Evolutionary conservation across 2,888 invertebrate species (phyloP).

Genomic region (Drosophila limbata): DNA sequence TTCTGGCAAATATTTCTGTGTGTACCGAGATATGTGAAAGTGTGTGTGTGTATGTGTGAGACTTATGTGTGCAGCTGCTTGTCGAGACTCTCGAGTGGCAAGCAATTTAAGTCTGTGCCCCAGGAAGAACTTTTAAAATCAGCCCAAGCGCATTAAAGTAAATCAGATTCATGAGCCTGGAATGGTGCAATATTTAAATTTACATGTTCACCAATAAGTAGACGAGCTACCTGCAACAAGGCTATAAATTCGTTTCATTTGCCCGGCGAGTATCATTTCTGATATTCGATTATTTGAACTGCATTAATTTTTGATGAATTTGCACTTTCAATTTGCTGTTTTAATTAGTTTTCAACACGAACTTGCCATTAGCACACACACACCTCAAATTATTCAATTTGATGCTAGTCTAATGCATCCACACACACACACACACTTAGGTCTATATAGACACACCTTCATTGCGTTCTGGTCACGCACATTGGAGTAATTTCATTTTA

Average conservation of each 20-base stretch:
- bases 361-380: constrained; percentile 56
- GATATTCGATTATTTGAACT: constrained; percentile 22
- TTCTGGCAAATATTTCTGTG: constrained; percentile 54
- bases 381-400: constrained; percentile 41
- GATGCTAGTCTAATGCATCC: constrained; percentile 33
- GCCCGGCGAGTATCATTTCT: constrained; percentile 7
- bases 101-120: constrained; percentile 2
- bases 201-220: neutral
- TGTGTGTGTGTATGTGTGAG: constrained; percentile 4
- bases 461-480: constrained; percentile 2
- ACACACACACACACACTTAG: neutral
- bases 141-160: constrained; percentile 32
- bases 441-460: neutral
- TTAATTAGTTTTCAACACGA: constrained; percentile 64
- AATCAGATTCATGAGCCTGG: constrained; percentile 20
- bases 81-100: constrained; percentile 5
- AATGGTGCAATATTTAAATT: constrained; percentile 31
- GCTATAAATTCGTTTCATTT: neutral
- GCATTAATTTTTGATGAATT: constrained; percentile 49
- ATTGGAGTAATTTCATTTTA: constrained; percentile 8
- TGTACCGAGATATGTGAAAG: constrained; percentile 8
- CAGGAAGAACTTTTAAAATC: constrained; percentile 28
- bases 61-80: constrained; percentile 26
- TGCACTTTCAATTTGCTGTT: constrained; percentile 48
- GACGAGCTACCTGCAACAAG: neutral